Evolutionary conservation across 2,888 invertebrate genomes (phyloP).

Genomic region (Eretmocerus hayati): DNA sequence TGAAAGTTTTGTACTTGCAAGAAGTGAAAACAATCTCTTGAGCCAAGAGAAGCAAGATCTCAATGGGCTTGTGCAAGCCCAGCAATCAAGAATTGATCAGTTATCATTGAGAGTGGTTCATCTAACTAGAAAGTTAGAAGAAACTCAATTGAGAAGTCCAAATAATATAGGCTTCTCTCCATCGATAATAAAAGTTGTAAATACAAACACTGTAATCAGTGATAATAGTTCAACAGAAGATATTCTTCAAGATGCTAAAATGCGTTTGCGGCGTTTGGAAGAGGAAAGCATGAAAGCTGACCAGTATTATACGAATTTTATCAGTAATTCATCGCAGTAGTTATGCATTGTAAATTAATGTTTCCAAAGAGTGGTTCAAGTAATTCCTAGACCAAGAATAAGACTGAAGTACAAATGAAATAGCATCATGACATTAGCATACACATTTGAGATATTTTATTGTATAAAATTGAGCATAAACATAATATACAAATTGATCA

Average conservation of each 20-base stretch:
- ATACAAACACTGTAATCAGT: constrained; percentile 34
- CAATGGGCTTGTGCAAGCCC: constrained; percentile 33
- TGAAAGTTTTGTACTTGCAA: constrained; percentile 18
- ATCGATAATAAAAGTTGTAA: constrained; percentile 23
- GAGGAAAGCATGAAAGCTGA: constrained; percentile 41
- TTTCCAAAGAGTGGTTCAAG: background rate
- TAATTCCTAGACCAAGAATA: background rate
- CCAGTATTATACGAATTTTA: constrained; percentile 37
- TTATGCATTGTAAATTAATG: constrained; percentile 9
- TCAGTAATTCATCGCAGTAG: constrained; percentile 25
- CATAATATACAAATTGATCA: constrained; percentile 43
- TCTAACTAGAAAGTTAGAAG: constrained; percentile 38
- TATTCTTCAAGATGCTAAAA: constrained; percentile 42
- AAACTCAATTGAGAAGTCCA: constrained; percentile 28
- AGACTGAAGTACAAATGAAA: background rate
- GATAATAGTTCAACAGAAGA: constrained; percentile 45
- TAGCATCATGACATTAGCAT: background rate
- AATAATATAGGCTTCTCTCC: constrained; percentile 24
- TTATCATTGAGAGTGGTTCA: constrained; percentile 36
- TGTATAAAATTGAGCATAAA: constrained; percentile 41
- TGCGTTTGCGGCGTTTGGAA: constrained; percentile 38
- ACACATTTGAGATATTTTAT: constrained; percentile 27
- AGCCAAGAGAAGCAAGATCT: constrained; percentile 37
- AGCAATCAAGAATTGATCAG: constrained; percentile 40
- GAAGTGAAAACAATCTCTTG: constrained; percentile 28